Conservation (phyloP, 2,888 invertebrate genomes). For the Drosophila nr. perissopoda region DNA sequence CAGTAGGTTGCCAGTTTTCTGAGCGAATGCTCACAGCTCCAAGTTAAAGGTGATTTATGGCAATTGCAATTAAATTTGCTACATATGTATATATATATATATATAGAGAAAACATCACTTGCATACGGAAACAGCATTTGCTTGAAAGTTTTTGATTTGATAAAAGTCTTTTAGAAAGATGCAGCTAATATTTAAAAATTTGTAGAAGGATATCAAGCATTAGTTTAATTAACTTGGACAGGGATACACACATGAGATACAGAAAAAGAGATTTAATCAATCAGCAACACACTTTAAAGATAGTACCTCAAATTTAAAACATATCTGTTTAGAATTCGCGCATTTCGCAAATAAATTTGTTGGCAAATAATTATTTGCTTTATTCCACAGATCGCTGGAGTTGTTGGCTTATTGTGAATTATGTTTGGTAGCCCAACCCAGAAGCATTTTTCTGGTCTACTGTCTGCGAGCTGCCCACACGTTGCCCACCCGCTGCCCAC, state of each 20-base stretch:
- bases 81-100: not conserved
- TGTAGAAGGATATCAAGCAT: not conserved
- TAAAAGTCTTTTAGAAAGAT: not conserved
- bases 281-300: not conserved
- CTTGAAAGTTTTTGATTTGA: not conserved
- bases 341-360: constrained; percentile 8
- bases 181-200: not conserved
- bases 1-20: constrained; percentile 33
- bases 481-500: not conserved
- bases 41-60: constrained; percentile 35
- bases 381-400: constrained; percentile 21
- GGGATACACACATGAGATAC: not conserved
- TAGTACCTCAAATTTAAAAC: not conserved
- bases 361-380: constrained; percentile 20
- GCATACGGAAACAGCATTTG: not conserved
- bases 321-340: not conserved
- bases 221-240: not conserved
- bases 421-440: constrained; percentile 16
- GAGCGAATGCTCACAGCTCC: constrained; percentile 19
- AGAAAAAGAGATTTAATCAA: not conserved
- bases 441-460: constrained; percentile 1
- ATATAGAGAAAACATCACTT: not conserved
- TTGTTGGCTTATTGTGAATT: constrained; percentile 43
- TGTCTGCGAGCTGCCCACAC: not conserved
- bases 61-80: constrained; percentile 29